Conservation (phyloP, 2,888 invertebrate species). For the Drosophila paramelanica region DNA sequence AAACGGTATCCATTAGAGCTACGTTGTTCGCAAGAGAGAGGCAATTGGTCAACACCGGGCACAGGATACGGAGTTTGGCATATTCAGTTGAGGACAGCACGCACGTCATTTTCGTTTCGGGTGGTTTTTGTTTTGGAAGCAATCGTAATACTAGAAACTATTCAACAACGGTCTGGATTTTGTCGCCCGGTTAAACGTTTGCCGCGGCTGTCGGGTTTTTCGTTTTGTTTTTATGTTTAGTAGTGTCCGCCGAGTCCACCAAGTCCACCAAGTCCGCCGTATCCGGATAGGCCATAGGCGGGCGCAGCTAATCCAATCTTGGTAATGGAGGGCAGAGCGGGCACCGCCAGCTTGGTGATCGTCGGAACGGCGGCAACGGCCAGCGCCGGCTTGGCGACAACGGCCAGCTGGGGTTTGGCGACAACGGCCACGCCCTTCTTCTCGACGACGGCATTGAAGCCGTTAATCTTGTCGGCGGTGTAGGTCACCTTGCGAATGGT, state of each 20-base stretch:
- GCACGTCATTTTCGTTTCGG: conserved; percentile 57
- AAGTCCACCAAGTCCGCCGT: conserved; percentile 38
- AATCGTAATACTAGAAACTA: conserved; percentile 63
- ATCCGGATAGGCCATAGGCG: conserved; percentile 57
- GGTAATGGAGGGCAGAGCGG: conserved; percentile 15
- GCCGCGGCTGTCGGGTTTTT: too few species aligned
- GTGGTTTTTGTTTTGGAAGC: conserved; percentile 14
- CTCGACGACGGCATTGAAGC: conserved; percentile 84
- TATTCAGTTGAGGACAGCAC: conserved; percentile 42
- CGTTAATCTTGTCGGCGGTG: conserved; percentile 83
- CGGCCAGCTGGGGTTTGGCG: conserved; percentile 59
- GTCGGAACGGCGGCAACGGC: conserved; percentile 70
- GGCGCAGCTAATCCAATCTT: conserved; percentile 44
- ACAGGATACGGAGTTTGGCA: conserved; percentile 12
- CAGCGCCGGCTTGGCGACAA: conserved; percentile 56
- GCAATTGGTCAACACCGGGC: neutral
- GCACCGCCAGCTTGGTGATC: conserved; percentile 68
- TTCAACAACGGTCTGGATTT: conserved; percentile 60
- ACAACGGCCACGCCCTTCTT: conserved; percentile 75
- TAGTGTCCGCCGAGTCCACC: conserved; percentile 52
- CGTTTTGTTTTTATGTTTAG: conserved; percentile 31
- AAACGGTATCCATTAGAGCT: conserved; percentile 57
- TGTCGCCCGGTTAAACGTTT: neutral
- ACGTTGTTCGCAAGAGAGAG: conserved; percentile 10
- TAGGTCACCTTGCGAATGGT: conserved; percentile 83